Evolutionary conservation across 2,113 vertebrate genomes (phyloP), one percentile per base, ranked within the genome.

Genomic region (Podarcis raffonei): DNA sequence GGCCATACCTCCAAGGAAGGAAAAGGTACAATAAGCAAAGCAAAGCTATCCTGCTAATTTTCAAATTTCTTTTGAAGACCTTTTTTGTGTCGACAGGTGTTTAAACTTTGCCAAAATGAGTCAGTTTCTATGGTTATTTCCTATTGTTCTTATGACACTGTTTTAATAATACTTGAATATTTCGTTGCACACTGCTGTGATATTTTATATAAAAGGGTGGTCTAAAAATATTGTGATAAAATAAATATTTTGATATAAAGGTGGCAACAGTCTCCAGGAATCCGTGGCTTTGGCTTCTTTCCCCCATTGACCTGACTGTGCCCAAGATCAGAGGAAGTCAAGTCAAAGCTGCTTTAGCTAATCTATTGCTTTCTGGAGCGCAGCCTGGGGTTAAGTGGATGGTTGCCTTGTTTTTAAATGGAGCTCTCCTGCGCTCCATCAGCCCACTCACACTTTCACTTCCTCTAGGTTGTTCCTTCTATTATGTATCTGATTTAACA

Each of bases 371-470:
- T 87, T 87, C 84, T 59, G 16, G 59, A 9, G 57, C 42, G 2
- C 1, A 1, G 80, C 77, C 35, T 66, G 39, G 37, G 27, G 53
- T 79, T 79, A 77, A 7, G 1, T 57, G 57, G 48, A 39, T 83
- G 2, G 1, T 2, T 13, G 57, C 7, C 57, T 30, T 1, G 0
- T 76, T 86, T 86, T 83, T 74, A 82, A 35, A 27, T 1, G 0
- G 48, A n/a, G n/a, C n/a, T 75, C 69, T 75, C 35, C 2, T 77
- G 20, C 69, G 6, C 68, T 90, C 66, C 85, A 69, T 37, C 83
- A 76, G 15, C 42, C 86, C 84, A 77, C 76, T 83, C 32, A 0
- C 4, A 35, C 20, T 0, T 8, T 0, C 0, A 4, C 65, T 3
- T 16, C 62, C 1, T 37, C 69, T 71, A 66, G 37, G 48, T 74